Base-by-base conservation (phyloP, 2,888 invertebrate genomes). In the Caenorhabditis zanzibari region DNA sequence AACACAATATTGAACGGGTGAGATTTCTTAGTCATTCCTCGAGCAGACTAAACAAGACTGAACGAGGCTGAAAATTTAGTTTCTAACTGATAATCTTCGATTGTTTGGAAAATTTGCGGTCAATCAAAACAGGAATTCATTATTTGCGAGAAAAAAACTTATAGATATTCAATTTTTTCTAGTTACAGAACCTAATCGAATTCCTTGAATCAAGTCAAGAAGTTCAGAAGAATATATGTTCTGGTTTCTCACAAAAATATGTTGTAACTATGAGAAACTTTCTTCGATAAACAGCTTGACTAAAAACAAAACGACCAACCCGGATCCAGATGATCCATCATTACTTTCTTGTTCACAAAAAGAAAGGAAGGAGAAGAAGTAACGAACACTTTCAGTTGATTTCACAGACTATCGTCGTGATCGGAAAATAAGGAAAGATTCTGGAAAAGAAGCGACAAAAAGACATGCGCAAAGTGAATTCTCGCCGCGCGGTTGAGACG, bases 401-500 rank as follows among this genome's bases (percentile, higher is more conserved):
- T 5, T 58, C 22, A 44, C 47, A 59, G 72, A 72, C 72, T 72
- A 72, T 72, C 72, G 72, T 47, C 19, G 19, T 49, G 59, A 59
- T 72, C 64, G 54, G 38, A 28, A 64, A 54, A 47, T 22, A 54
- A 64, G 47, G 32, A 54, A 44, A 73, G 63, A 58, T 44, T 58
- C 58, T 59, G 74, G 38, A 64, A 41, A 74, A 74, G 35, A 61
- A 32, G 64, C 22, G 41, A 26, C 38, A 61, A 63, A 63, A 71
- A 38, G 64, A 52, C 32, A 54, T 35, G 58, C 47, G 63, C 49
- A 79, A 79, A 79, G 79, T 79, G 79, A 79, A 71, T 79, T 77
- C 69, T 71, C 76, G 76, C 76, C 68, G 68, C 76, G 58, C 41
- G 61, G 58, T 66, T 44, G 66, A 76, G 59, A 61, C 59, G 79